A percentile compares a stretch with the other conserved stretches of the same genome.
These are phyloP conservation scores for crab-eating macaque (Macaca fascicularis) DNA, from an alignment of 2,113 vertebrate genomes.

Conservation along the genomic window DNA sequence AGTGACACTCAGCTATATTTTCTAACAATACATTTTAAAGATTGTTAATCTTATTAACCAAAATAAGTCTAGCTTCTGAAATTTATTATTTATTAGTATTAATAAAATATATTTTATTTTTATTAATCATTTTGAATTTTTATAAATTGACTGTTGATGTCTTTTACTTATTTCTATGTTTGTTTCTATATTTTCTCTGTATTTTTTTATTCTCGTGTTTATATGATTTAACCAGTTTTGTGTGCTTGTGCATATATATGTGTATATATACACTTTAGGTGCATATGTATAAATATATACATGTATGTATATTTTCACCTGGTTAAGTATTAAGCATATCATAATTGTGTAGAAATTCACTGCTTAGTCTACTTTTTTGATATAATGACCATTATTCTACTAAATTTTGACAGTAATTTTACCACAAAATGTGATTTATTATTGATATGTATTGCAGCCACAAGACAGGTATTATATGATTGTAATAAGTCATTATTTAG, in stretches of 20 bases:
- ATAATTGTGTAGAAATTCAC: neutral
- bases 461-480: neutral
- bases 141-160: neutral
- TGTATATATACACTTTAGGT: neutral
- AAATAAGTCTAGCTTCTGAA: neutral
- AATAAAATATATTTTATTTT: neutral
- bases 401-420: neutral
- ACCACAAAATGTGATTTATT: neutral
- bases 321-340: neutral
- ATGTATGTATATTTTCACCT: neutral
- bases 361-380: neutral
- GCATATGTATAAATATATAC: neutral
- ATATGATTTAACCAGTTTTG: neutral
- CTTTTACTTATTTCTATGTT: neutral
- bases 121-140: neutral
- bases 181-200: neutral
- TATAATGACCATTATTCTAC: neutral
- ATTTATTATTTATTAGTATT: neutral
- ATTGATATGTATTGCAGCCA: neutral
- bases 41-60: neutral
- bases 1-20: neutral
- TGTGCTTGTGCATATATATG: neutral
- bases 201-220: neutral
- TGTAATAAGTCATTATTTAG: neutral
- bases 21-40: neutral